Conservation (phyloP, 2,113 vertebrate genomes). For the Austrofundulus limnaeus region DNA sequence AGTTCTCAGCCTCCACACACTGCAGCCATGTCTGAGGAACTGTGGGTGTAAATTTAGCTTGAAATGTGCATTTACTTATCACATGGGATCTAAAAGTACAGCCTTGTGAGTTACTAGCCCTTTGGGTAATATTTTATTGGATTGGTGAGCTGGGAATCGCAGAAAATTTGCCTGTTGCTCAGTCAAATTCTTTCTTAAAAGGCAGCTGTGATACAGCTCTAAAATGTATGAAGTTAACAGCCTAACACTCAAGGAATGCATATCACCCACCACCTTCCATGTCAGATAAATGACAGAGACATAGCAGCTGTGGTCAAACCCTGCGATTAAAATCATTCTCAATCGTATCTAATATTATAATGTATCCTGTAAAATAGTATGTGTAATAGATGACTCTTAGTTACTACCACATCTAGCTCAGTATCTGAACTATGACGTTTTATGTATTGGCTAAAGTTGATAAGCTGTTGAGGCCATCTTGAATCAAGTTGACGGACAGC, state of each 20-base stretch:
- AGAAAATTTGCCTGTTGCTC: not conserved
- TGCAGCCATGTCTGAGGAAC: slow-evolving; percentile 5
- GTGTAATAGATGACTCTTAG: too few relatives aligned
- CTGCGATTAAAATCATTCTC: too few relatives aligned
- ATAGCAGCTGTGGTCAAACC: too few relatives aligned
- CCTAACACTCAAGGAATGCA: not conserved
- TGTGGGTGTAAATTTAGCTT: slow-evolving; percentile 39
- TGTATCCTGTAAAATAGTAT: too few relatives aligned
- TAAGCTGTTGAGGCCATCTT: too few relatives aligned
- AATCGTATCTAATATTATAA: too few relatives aligned
- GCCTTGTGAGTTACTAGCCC: not conserved
- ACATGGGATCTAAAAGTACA: slow-evolving; percentile 27
- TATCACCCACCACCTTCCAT: too few relatives aligned
- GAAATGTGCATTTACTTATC: slow-evolving; percentile 40
- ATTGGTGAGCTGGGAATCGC: not conserved
- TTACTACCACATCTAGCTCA: too few relatives aligned
- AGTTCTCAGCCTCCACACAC: slow-evolving; percentile 13
- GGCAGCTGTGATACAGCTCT: not conserved
- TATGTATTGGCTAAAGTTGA: too few relatives aligned
- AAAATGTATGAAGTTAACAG: slow-evolving; percentile 11
- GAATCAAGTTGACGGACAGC: too few relatives aligned
- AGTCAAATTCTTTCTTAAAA: slow-evolving; percentile 1
- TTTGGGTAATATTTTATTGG: not conserved
- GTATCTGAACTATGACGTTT: too few relatives aligned
- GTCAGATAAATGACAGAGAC: too few relatives aligned